These are phyloP conservation scores for Sminthopsis crassicaudata DNA, from an alignment of 2,113 vertebrate genomes.

Conservation along the genomic window DNA sequence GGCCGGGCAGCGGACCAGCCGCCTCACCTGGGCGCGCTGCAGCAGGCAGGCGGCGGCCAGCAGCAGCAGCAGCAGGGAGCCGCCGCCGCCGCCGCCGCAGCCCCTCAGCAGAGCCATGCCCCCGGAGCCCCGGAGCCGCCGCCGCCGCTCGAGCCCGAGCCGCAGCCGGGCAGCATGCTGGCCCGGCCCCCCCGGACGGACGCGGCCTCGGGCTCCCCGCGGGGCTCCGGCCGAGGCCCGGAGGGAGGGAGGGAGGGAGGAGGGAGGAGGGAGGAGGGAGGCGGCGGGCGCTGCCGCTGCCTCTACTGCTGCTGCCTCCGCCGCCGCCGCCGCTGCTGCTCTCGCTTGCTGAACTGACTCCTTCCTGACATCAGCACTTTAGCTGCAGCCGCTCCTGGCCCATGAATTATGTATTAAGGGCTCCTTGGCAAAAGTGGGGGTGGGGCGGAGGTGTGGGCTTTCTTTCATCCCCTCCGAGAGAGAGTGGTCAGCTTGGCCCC, in stretches of 20 bases:
- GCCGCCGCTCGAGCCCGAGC: conserved; percentile 59
- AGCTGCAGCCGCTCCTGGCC: conserved; percentile 82
- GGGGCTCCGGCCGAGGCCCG: conserved; percentile 34
- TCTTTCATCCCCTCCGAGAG: conserved; percentile 52
- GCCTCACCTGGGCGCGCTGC: conserved; percentile 82
- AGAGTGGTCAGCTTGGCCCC: neutral
- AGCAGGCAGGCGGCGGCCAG: conserved; percentile 71
- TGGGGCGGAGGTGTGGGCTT: conserved; percentile 32
- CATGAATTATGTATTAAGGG: conserved; percentile 86
- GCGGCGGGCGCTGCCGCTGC: too few relatives aligned
- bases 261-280: too few relatives aligned
- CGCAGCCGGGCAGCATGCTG: conserved; percentile 84
- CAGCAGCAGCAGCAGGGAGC: conserved; percentile 66
- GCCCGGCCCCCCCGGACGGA: conserved; percentile 67
- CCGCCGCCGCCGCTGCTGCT: conserved; percentile 62
- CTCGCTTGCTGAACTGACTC: conserved; percentile 84
- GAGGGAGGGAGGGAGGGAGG: neutral
- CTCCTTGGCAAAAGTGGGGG: conserved; percentile 55
- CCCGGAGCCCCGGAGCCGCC: conserved; percentile 18
- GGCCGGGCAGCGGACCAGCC: conserved; percentile 87
- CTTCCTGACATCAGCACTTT: conserved; percentile 94
- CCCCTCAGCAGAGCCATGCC: conserved; percentile 76
- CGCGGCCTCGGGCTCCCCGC: conserved; percentile 30
- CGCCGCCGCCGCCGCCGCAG: conserved; percentile 41
- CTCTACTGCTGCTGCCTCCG: conserved; percentile 80